These are phyloP conservation scores for Microtus oregoni DNA, from an alignment of 2,113 vertebrate species.

Conservation along the genomic window DNA sequence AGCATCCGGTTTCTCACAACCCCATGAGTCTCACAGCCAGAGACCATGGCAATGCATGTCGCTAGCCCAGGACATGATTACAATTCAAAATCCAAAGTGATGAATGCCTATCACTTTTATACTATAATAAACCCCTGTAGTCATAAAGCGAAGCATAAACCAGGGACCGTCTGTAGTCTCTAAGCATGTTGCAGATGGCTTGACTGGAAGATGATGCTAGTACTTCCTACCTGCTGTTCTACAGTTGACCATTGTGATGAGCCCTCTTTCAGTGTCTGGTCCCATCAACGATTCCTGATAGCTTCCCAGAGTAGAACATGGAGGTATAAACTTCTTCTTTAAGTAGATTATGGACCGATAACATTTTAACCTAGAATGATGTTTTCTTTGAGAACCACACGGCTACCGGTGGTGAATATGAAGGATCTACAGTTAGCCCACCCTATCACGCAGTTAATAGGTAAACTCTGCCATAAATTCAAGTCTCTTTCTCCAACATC, in stretches of 20 bases:
- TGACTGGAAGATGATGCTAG: neutral
- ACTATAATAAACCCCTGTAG: neutral
- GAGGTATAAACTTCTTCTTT: constrained; percentile 33
- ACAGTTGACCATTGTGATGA: neutral
- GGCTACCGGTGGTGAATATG: neutral
- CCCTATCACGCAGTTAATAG: constrained; percentile 61
- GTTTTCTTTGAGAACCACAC: constrained; percentile 32
- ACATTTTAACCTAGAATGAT: neutral
- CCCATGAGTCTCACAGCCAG: neutral
- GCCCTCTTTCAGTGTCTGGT: neutral
- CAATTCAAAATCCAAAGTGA: neutral
- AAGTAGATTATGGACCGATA: constrained; percentile 43
- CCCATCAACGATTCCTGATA: neutral
- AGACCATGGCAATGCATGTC: neutral
- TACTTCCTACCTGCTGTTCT: constrained; percentile 31
- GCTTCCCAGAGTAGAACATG: neutral
- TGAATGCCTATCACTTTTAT: neutral
- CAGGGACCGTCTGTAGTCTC: neutral
- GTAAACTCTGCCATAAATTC: constrained; percentile 58
- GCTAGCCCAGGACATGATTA: neutral
- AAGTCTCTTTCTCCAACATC: constrained; percentile 72
- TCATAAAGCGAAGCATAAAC: neutral
- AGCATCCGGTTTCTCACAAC: neutral
- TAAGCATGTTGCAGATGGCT: neutral
- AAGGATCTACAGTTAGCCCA: constrained; percentile 38